Evolutionary conservation across 1,140 invertebrate genomes (phyloP).

Genomic region (Anoplophora glabripennis): DNA sequence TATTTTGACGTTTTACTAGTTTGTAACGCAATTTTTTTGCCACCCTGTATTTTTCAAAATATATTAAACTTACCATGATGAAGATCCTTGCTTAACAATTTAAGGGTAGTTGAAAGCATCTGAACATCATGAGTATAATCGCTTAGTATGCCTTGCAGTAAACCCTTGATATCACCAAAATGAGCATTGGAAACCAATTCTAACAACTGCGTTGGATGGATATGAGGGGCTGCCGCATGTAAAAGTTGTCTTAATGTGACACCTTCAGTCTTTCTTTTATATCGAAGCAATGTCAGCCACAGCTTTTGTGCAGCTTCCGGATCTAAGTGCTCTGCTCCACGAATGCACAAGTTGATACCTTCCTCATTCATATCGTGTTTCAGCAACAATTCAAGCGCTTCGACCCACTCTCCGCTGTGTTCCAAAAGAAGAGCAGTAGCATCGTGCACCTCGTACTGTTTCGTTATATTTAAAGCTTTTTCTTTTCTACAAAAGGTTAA

Average conservation of each 20-base stretch:
- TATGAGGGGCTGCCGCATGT: slow-evolving; percentile 55
- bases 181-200: slow-evolving; percentile 51
- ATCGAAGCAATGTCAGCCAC: slow-evolving; percentile 51
- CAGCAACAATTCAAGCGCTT: slow-evolving; percentile 51
- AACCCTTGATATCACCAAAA: slow-evolving; percentile 53
- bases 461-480: slow-evolving; percentile 49
- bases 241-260: slow-evolving; percentile 48
- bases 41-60: too few relatives aligned
- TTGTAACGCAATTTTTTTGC: too few relatives aligned
- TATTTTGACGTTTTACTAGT: too few relatives aligned
- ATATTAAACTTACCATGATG: slow-evolving; percentile 42
- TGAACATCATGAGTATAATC: slow-evolving; percentile 52
- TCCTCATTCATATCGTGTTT: slow-evolving; percentile 41
- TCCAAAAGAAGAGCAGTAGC: slow-evolving; percentile 52
- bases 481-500: slow-evolving; percentile 44
- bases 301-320: slow-evolving; percentile 46
- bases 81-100: slow-evolving; percentile 47
- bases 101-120: slow-evolving; percentile 44
- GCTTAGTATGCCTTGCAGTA: slow-evolving; percentile 52
- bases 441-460: slow-evolving; percentile 45
- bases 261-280: slow-evolving; percentile 37
- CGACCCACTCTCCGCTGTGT: slow-evolving; percentile 49
- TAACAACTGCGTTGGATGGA: slow-evolving; percentile 52
- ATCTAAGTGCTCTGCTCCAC: slow-evolving; percentile 47
- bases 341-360: slow-evolving; percentile 47